phyloP scores from a whole-genome alignment of 1,140 invertebrate species.

The Pentalonia nigronervosa region DNA sequence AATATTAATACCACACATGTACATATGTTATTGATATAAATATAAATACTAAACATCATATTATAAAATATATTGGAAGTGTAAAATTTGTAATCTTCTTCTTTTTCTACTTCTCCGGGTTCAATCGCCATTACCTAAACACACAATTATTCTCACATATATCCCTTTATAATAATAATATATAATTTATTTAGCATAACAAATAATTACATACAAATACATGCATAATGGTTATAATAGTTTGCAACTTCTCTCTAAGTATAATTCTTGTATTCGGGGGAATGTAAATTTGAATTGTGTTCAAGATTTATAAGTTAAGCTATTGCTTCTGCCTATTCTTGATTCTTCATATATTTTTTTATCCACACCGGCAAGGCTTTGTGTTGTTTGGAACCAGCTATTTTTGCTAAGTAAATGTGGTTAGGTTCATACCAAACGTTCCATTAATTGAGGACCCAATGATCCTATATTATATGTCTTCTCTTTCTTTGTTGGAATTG shows the following conservation, averaged over 20 bases:
- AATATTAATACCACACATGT: not conserved
- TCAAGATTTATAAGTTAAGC: too few relatives aligned
- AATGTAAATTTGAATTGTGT: too few relatives aligned
- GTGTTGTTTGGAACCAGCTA: not conserved
- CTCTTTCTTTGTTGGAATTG: not conserved
- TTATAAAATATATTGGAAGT: not conserved
- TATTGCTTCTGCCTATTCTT: not conserved
- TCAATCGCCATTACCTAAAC: not conserved
- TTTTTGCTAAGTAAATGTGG: not conserved
- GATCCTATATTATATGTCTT: not conserved
- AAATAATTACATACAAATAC: too few relatives aligned
- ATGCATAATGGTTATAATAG: too few relatives aligned
- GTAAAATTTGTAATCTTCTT: not conserved
- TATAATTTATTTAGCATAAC: too few relatives aligned
- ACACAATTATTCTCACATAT: not conserved
- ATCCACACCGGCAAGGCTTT: not conserved
- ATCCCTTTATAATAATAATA: not conserved
- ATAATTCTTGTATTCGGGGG: too few relatives aligned
- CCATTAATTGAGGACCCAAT: not conserved
- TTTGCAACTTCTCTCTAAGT: too few relatives aligned
- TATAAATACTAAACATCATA: not conserved
- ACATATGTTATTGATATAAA: not conserved
- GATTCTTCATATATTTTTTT: not conserved
- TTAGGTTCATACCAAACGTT: not conserved
- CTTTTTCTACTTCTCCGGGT: not conserved